Evolutionary conservation across 30 jellyfish, hydroid and myxozoan species (phyloP), one percentile per base, ranked within the genome.

Genomic region (Clytia hemisphaerica): DNA sequence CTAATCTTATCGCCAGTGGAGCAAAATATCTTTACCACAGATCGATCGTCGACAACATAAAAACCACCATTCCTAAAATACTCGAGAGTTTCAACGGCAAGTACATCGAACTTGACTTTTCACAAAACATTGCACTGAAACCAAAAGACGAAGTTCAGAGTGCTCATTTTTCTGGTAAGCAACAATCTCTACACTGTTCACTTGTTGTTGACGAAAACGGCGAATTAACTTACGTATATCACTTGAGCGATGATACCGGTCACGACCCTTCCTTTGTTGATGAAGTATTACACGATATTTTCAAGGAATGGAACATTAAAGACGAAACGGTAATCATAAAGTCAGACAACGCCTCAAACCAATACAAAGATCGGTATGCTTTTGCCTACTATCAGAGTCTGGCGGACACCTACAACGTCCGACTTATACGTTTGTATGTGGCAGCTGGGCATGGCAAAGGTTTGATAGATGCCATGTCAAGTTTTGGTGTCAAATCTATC

Each of bases 251-350:
- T 31, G 73, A 60, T 31, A 60, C 73, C 30, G 73, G 73, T 10
- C 68, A 60, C 61, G 73, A 60, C 1, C 73, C 73, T 61, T 18
- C 62, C 15, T 60, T 60, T 33, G 73, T 60, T 19, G 68, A 60
- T 31, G 68, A 60, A 60, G 73, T 60, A 61, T 22, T 60, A 14
- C 15, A 60, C 30, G 73, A 60, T 61, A 25, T 60, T 25, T 60
- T 60, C 25, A 31, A n/a, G 0, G 30, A 61, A 60, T 60, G 73
- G 73, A 60, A 60, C 9, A 60, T 33, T 60, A 14, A 27, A 7
- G 1, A 60, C 30, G 73, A 33, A 60, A 60, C 61, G 62, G 30
- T 60, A 16, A 59, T 60, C 12, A 12, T 60, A 25, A 25, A 60
- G 30, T 18, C 62, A 15, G 73, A 60, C 30, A 60, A 60, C 73